Evolutionary conservation across 2,113 vertebrate genomes (phyloP), one percentile per base, ranked within the genome.

Genomic region (Callorhinus ursinus): DNA sequence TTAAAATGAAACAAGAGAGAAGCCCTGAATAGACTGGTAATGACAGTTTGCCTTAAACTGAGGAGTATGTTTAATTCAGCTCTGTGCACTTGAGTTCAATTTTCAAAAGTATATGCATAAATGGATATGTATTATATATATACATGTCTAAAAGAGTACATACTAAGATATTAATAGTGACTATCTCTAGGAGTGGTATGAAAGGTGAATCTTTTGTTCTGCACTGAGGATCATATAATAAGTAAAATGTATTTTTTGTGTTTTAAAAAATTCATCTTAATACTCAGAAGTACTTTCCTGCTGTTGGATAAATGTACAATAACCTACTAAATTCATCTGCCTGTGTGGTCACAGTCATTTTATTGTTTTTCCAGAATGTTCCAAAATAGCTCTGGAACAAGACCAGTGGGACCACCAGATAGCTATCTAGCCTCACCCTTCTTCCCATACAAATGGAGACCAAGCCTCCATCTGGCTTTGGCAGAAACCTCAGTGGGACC

Each of bases 351-450:
- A 97, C n/a, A 97, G 92, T 93, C 84, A 95, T 98, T 97, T 96
- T 96, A 97, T 97, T 97, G 90, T 97, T 98, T 98, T 96, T 97
- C 96, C 95, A 97, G 77, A 98, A 97, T 82, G 81, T 97, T 97
- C 95, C 97, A 97, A 98, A 98, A 97, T 95, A 96, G 85, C 84
- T 96, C 90, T 96, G 96, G 84, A 98, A 95, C 39, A 92, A 96
- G 90, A 96, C 96, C 95, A 96, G 93, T 67, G 96, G 90, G 98
- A 96, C 96, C 98, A 95, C 94, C 94, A 96, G 90, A 96, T 86
- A 96, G 88, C 90, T 98, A 88, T 95, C 92, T 81, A 82, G 96
- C 97, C 96, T 95, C 90, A 82, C 84, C 97, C 98, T 95, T 97
- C 94, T 93, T 95, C 81, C 59, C 80, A 96, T 85, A 94, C 90